Conservation (phyloP, 1,140 invertebrate genomes). For the Saccostrea glomerata region DNA sequence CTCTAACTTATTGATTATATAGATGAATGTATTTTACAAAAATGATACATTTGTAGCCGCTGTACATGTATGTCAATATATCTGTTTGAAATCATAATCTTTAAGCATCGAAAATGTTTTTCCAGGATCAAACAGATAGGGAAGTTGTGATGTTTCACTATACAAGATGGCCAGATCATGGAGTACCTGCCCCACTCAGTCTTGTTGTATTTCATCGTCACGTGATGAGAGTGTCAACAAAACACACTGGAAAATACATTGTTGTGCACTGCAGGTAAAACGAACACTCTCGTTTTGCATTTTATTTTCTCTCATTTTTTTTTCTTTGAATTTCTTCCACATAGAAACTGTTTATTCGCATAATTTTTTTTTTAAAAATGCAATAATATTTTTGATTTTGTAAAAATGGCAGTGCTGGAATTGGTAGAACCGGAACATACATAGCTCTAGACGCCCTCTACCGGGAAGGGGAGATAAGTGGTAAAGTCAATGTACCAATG, state of each 20-base stretch:
- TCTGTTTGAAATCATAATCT: too few species aligned
- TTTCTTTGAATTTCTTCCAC: too few species aligned
- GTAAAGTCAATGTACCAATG: conserved; percentile 68
- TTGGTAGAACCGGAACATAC: conserved; percentile 75
- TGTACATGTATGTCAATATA: too few species aligned
- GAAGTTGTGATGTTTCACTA: not conserved
- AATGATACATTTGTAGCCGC: too few species aligned
- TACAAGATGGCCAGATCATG: conserved; percentile 38
- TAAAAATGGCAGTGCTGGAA: conserved; percentile 71
- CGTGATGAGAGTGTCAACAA: not conserved
- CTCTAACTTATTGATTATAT: too few species aligned
- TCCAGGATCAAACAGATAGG: too few species aligned
- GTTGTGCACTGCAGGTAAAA: not conserved
- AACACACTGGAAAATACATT: not conserved
- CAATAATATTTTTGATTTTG: too few species aligned
- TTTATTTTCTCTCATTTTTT: not conserved
- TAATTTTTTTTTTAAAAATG: too few species aligned
- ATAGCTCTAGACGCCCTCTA: conserved; percentile 72
- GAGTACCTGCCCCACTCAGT: conserved; percentile 24
- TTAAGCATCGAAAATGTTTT: too few species aligned
- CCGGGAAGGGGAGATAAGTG: conserved; percentile 61
- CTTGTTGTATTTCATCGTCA: not conserved
- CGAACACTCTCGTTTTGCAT: too few species aligned
- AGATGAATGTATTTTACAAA: too few species aligned
- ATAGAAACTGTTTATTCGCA: too few species aligned